phyloP scores from a whole-genome alignment of 2,888 invertebrate species.

The Acanthosepion pharaonis region DNA sequence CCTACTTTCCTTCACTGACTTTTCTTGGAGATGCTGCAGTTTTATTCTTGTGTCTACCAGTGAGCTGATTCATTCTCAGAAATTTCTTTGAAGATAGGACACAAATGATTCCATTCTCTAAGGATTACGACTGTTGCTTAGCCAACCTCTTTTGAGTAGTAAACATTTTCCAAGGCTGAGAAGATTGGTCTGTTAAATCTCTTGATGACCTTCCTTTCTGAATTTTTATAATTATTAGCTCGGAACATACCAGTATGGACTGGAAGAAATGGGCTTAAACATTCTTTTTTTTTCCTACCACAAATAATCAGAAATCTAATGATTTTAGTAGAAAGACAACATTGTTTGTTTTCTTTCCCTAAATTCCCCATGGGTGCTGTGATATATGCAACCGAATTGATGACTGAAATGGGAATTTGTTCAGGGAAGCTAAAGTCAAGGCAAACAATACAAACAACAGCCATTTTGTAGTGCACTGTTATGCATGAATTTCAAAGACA shows the following conservation, averaged over 20 bases:
- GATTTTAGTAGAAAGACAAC: neutral
- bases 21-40: too few relatives aligned
- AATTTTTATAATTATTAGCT: neutral
- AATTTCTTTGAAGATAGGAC: too few relatives aligned
- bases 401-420: constrained; percentile 3
- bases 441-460: neutral
- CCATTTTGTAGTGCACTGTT: neutral
- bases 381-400: neutral
- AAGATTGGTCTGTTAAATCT: neutral
- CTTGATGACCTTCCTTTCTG: neutral
- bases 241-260: neutral
- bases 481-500: neutral
- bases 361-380: neutral
- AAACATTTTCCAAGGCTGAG: neutral
- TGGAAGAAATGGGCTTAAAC: neutral
- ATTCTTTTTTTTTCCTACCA: neutral
- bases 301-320: neutral
- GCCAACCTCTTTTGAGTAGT: neutral
- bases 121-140: neutral
- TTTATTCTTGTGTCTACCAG: too few relatives aligned
- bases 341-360: neutral
- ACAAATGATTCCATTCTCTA: too few relatives aligned
- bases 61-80: too few relatives aligned
- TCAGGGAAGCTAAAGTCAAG: neutral
- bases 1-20: too few relatives aligned